A percentile compares a stretch with the other conserved stretches of the same genome.
phyloP scores from a whole-genome alignment of 2,888 invertebrate genomes.

The Nomada hirtipes region DNA sequence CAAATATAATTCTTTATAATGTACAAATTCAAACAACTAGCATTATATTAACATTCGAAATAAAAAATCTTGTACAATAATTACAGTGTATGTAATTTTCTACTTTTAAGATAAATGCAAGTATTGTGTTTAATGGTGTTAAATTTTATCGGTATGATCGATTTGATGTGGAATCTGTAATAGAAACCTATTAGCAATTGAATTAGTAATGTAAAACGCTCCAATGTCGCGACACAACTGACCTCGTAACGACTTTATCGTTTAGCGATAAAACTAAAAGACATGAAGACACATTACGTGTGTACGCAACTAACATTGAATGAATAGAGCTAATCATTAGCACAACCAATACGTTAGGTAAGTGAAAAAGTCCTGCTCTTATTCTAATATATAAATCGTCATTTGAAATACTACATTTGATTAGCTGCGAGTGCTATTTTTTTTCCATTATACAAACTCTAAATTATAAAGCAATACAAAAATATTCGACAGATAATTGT shows the following conservation, averaged over 20 bases:
- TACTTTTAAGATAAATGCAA: constrained; percentile 11
- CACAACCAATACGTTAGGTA: constrained; percentile 19
- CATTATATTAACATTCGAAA: constrained; percentile 4
- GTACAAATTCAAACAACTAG: constrained; percentile 18
- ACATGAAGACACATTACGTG: constrained; percentile 45
- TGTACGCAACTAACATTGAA: constrained; percentile 47
- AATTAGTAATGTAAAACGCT: constrained; percentile 23
- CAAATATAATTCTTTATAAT: constrained; percentile 11
- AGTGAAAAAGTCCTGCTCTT: constrained; percentile 24
- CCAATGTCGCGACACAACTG: constrained; percentile 55
- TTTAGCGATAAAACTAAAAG: constrained; percentile 49
- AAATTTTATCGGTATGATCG: constrained; percentile 43
- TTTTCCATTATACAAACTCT: neutral
- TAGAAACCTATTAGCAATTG: constrained; percentile 22
- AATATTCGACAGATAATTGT: neutral
- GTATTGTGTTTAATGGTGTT: constrained; percentile 20
- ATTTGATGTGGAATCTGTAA: constrained; percentile 41
- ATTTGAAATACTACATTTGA: neutral
- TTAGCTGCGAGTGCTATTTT: neutral
- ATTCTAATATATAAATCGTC: neutral
- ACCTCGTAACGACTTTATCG: constrained; percentile 59
- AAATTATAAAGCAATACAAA: neutral
- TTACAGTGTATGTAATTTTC: constrained; percentile 3
- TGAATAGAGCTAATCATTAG: constrained; percentile 39
- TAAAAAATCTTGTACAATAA: constrained; percentile 4